These are phyloP conservation scores for Penaeus chinensis DNA, from an alignment of 1,140 invertebrate species.

Conservation along the genomic window DNA sequence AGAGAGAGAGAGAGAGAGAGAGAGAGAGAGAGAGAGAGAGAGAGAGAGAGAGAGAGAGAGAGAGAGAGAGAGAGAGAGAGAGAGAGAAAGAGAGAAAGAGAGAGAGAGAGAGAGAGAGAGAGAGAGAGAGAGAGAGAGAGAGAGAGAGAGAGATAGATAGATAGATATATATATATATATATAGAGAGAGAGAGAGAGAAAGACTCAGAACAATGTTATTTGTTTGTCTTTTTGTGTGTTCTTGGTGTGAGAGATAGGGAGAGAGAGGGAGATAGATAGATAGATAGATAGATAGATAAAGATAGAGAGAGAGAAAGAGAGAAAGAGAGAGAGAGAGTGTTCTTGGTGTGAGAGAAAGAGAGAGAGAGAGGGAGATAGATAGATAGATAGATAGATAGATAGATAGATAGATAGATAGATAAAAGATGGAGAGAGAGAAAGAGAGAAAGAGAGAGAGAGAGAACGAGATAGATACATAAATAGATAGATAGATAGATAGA, in stretches of 20 bases:
- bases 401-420: background rate
- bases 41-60: background rate
- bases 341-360: background rate
- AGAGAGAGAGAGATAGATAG: background rate
- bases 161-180: background rate
- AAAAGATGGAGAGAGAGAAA: background rate
- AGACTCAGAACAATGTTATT: no score
- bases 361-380: background rate
- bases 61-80: background rate
- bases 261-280: no score
- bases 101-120: background rate
- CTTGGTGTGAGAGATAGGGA: background rate
- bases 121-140: constrained; percentile 13
- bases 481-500: background rate
- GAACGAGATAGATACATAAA: background rate
- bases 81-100: background rate
- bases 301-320: background rate
- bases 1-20: background rate
- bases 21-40: constrained; percentile 1
- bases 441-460: background rate
- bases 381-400: background rate
- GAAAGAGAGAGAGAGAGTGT: background rate
- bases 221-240: no score
- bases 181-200: background rate
- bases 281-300: background rate